phyloP scores from a whole-genome alignment of 2,888 invertebrate genomes.

The Disparrhopalites patrizii region DNA sequence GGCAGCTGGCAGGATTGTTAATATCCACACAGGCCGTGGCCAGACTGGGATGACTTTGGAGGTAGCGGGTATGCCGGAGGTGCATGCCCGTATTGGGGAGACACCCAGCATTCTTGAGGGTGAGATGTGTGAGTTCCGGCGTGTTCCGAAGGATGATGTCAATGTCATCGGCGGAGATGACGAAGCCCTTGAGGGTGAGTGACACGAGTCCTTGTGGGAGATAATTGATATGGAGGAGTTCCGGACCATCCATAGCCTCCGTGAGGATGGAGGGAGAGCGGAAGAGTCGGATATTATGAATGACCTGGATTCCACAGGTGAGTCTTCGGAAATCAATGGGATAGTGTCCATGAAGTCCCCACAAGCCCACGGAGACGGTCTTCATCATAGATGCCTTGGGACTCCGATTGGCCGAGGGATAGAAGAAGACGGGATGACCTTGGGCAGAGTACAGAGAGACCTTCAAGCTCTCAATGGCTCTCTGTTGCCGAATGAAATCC shows the following conservation, averaged over 20 bases:
- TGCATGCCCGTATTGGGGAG: neutral
- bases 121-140: slow-evolving; percentile 14
- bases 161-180: slow-evolving; percentile 5
- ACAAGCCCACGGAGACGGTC: slow-evolving; percentile 21
- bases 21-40: slow-evolving; percentile 22
- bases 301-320: slow-evolving; percentile 4
- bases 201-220: slow-evolving; percentile 20
- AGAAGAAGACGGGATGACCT: slow-evolving; percentile 19
- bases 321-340: slow-evolving; percentile 17
- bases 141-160: slow-evolving; percentile 7
- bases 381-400: slow-evolving; percentile 13
- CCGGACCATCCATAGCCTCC: slow-evolving; percentile 16
- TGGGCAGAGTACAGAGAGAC: slow-evolving; percentile 19
- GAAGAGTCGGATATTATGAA: slow-evolving; percentile 22
- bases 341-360: slow-evolving; percentile 25
- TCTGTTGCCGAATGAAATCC: slow-evolving; percentile 21
- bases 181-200: slow-evolving; percentile 21
- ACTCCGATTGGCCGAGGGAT: slow-evolving; percentile 7
- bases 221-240: slow-evolving; percentile 10
- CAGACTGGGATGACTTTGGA: slow-evolving; percentile 9
- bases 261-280: slow-evolving; percentile 18
- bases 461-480: slow-evolving; percentile 14
- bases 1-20: slow-evolving; percentile 16
- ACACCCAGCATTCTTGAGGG: slow-evolving; percentile 19
- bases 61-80: neutral